Percentiles rank a stretch among this genome's conserved stretches.
These are phyloP conservation scores for Pyralis farinalis DNA, from an alignment of 2,888 invertebrate species.

Conservation along the genomic window DNA sequence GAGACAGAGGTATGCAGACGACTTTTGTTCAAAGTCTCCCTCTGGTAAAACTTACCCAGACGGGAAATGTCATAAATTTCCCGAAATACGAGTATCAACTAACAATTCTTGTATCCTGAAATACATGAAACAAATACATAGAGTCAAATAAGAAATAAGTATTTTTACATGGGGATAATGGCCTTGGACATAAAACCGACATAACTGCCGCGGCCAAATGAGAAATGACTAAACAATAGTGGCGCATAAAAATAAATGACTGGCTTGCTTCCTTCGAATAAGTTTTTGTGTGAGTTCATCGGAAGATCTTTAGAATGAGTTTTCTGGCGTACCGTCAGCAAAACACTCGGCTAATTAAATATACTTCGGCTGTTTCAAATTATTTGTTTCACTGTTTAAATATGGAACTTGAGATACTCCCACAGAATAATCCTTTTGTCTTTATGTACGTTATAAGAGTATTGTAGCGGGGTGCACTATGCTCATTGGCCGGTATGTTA, in stretches of 20 bases:
- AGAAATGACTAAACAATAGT: slow-evolving; percentile 74
- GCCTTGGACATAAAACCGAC: slow-evolving; percentile 29
- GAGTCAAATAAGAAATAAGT: slow-evolving; percentile 28
- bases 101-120: too few species aligned
- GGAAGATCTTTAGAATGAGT: slow-evolving; percentile 75
- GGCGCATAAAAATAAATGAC: slow-evolving; percentile 71
- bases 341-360: neutral
- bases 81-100: too few species aligned
- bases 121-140: slow-evolving; percentile 17
- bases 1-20: too few species aligned
- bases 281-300: slow-evolving; percentile 75
- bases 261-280: slow-evolving; percentile 60
- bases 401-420: too few species aligned
- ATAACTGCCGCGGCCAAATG: slow-evolving; percentile 43
- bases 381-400: too few species aligned
- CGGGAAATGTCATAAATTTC: too few species aligned
- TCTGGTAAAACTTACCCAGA: too few species aligned
- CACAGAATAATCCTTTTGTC: too few species aligned
- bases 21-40: too few species aligned
- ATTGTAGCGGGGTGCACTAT: too few species aligned
- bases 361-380: slow-evolving; percentile 11
- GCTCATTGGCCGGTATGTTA: too few species aligned
- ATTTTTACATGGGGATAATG: slow-evolving; percentile 28
- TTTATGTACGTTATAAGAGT: too few species aligned
- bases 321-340: slow-evolving; percentile 50